Conservation (phyloP, 2,888 invertebrate species). For the Eupithecia subfuscata region DNA sequence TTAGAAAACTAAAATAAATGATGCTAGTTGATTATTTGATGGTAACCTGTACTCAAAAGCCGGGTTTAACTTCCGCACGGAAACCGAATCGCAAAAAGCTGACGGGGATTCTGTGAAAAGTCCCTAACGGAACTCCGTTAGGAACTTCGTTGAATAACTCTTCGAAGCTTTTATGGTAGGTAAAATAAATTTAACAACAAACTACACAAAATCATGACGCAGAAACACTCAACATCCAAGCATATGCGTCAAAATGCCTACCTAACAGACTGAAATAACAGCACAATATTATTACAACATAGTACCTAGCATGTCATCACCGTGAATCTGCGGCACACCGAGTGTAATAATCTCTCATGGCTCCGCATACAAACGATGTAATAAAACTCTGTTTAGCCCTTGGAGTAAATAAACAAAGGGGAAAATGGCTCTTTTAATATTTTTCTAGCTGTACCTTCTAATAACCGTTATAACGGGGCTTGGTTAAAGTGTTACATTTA, state of each 20-base stretch:
- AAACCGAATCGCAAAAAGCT: background rate
- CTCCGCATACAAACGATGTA: slow-evolving; percentile 48
- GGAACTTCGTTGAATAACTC: no score
- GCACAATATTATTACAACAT: background rate
- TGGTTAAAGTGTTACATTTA: background rate
- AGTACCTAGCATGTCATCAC: background rate
- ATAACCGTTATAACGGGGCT: background rate
- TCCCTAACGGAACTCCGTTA: background rate
- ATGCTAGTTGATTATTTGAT: no score
- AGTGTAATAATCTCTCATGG: slow-evolving; percentile 30
- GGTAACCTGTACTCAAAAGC: no score
- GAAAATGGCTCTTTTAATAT: background rate
- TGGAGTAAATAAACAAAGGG: slow-evolving; percentile 21
- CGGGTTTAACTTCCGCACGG: background rate
- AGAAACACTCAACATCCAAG: background rate
- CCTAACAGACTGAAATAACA: background rate
- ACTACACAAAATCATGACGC: background rate
- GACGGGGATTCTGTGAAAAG: background rate
- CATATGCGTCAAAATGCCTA: background rate
- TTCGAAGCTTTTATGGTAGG: background rate
- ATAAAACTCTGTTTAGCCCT: slow-evolving; percentile 51
- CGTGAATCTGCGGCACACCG: background rate
- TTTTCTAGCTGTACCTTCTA: background rate
- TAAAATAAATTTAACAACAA: background rate
- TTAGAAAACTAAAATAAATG: background rate